Evolutionary conservation across 2,113 vertebrate species (phyloP).

Genomic region (Gymnorhina tibicen): DNA sequence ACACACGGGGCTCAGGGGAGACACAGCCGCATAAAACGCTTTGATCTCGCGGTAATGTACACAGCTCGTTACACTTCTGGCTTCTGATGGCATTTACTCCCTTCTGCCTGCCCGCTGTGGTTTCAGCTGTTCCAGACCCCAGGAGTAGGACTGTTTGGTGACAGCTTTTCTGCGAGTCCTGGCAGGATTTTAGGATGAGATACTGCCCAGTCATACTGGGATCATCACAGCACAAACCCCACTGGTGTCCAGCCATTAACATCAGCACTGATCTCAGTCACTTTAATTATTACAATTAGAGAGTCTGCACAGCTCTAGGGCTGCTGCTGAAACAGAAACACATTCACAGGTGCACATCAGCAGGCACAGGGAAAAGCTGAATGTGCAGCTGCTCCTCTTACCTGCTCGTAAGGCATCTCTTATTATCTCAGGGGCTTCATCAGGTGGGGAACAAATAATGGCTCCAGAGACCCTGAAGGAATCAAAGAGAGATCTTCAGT

Average conservation of each 20-base stretch:
- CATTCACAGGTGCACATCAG: not conserved
- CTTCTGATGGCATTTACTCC: not conserved
- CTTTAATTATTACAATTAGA: not conserved
- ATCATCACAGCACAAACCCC: not conserved
- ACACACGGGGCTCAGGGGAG: not conserved
- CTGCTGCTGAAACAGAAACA: not conserved
- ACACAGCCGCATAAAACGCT: not conserved
- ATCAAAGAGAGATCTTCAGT: not conserved
- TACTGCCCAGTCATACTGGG: not conserved
- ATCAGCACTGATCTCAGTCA: not conserved
- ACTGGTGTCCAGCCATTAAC: not conserved
- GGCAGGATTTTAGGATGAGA: not conserved
- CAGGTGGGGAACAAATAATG: not conserved
- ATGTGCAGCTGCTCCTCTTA: not conserved
- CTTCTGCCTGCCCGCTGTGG: not conserved
- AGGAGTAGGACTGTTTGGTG: not conserved
- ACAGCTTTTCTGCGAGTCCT: not conserved
- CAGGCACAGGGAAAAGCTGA: not conserved
- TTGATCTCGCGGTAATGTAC: accelerated
- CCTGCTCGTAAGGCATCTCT: not conserved
- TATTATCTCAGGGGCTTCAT: not conserved
- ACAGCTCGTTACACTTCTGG: not conserved
- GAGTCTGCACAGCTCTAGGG: not conserved
- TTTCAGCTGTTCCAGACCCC: not conserved
- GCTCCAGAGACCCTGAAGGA: not conserved